Percentiles rank a stretch among this genome's conserved stretches.
Evolutionary conservation across 2,888 invertebrate genomes (phyloP).

Genomic region (Eilema depressum): DNA sequence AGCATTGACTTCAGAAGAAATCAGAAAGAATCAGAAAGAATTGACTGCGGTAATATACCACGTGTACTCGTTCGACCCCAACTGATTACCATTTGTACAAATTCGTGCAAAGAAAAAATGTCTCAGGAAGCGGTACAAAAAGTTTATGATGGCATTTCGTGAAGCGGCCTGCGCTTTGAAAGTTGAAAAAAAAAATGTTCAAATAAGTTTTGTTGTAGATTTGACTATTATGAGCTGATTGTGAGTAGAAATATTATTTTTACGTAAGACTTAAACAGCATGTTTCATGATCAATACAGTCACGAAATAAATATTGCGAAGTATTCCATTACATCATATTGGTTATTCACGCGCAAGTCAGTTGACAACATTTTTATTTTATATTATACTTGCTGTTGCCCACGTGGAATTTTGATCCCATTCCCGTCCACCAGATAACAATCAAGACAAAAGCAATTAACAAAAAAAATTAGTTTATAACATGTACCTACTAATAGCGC

Average conservation of each 20-base stretch:
- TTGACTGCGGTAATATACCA: neutral
- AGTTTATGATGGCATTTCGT: neutral
- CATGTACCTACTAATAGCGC: too few relatives aligned
- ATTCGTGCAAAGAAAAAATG: neutral
- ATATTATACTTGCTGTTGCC: too few relatives aligned
- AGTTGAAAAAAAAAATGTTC: neutral
- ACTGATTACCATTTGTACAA: neutral
- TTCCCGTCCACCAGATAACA: too few relatives aligned
- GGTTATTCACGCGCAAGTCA: constrained; percentile 34
- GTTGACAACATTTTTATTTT: constrained; percentile 22
- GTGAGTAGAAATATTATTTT: neutral
- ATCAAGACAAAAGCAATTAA: too few relatives aligned
- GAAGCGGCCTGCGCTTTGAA: neutral
- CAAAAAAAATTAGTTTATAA: too few relatives aligned
- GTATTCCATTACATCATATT: constrained; percentile 35
- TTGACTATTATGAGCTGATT: neutral
- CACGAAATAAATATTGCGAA: constrained; percentile 28
- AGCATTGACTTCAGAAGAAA: too few relatives aligned
- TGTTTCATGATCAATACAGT: constrained; percentile 15
- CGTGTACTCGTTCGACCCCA: neutral
- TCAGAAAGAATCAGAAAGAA: neutral
- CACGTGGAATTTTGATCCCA: too few relatives aligned
- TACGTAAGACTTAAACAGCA: neutral
- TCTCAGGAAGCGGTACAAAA: neutral
- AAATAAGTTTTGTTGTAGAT: neutral